phyloP scores from a whole-genome alignment of 2,113 vertebrate species.

The Hippopotamus amphibius region DNA sequence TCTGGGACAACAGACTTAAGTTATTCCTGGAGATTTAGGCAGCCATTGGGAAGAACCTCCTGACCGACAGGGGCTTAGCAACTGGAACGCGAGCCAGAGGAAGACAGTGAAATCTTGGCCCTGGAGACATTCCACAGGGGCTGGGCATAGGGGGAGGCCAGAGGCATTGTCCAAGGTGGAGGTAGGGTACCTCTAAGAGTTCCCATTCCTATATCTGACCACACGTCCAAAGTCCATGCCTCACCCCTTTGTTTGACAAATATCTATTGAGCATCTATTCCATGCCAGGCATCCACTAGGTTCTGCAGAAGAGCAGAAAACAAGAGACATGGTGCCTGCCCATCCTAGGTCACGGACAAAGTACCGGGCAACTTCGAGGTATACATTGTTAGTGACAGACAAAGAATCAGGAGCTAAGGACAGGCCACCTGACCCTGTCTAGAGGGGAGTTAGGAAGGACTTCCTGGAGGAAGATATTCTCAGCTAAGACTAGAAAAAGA shows the following conservation, averaged over 20 bases:
- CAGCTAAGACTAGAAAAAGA: not conserved
- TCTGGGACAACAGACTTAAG: not conserved
- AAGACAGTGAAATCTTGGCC: not conserved
- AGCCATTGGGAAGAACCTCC: constrained; percentile 19
- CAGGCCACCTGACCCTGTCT: not conserved
- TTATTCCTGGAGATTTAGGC: not conserved
- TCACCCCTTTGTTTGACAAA: not conserved
- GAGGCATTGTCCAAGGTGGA: not conserved
- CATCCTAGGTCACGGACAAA: not conserved
- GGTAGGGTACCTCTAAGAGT: not conserved
- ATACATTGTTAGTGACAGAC: fast-evolving
- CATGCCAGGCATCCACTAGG: not conserved
- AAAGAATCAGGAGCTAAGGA: not conserved
- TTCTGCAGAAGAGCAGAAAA: not conserved
- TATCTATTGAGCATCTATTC: not conserved
- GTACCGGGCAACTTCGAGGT: not conserved
- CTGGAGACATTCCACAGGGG: not conserved
- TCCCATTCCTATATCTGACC: not conserved
- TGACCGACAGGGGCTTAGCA: not conserved
- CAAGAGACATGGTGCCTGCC: not conserved
- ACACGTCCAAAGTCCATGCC: not conserved
- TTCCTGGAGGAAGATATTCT: not conserved
- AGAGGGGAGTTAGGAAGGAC: not conserved
- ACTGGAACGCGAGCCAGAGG: not conserved
- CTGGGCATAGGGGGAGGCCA: too few species aligned